Conservation (phyloP, 2,113 vertebrate species). For the Corydoras maculifer region DNA sequence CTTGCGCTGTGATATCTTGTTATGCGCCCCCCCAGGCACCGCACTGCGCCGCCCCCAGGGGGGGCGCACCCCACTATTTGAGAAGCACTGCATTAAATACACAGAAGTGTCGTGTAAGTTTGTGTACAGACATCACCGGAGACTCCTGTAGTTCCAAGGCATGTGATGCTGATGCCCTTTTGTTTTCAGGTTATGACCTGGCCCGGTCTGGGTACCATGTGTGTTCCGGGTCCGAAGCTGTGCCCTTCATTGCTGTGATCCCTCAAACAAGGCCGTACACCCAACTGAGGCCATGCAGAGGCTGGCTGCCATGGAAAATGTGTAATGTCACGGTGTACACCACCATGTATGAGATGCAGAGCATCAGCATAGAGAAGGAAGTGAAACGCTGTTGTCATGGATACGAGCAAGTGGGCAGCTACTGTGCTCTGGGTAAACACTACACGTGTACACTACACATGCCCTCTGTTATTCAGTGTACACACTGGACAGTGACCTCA, state of each 20-base stretch:
- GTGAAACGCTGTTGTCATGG: constrained; percentile 74
- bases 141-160: too few species aligned
- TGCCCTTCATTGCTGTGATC: constrained; percentile 52
- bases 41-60: too few species aligned
- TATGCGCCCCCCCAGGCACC: too few species aligned
- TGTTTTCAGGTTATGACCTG: constrained; percentile 65
- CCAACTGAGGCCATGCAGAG: constrained; percentile 61
- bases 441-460: not conserved
- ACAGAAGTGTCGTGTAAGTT: too few species aligned
- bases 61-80: too few species aligned
- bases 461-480: too few species aligned
- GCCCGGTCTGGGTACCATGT: constrained; percentile 73
- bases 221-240: constrained; percentile 64
- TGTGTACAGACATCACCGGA: too few species aligned
- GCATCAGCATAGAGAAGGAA: constrained; percentile 53
- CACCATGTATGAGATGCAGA: constrained; percentile 49
- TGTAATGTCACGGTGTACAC: constrained; percentile 67
- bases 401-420: constrained; percentile 74
- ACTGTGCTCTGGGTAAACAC: constrained; percentile 77
- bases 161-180: not conserved
- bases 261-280: constrained; percentile 57
- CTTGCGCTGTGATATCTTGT: too few species aligned
- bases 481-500: too few species aligned
- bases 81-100: too few species aligned
- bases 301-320: constrained; percentile 74